A percentile compares a stretch with the other conserved stretches of the same genome.
These are phyloP conservation scores for Tenualosa ilisha DNA, from an alignment of 2,797 vertebrate genomes.

Conservation along the genomic window DNA sequence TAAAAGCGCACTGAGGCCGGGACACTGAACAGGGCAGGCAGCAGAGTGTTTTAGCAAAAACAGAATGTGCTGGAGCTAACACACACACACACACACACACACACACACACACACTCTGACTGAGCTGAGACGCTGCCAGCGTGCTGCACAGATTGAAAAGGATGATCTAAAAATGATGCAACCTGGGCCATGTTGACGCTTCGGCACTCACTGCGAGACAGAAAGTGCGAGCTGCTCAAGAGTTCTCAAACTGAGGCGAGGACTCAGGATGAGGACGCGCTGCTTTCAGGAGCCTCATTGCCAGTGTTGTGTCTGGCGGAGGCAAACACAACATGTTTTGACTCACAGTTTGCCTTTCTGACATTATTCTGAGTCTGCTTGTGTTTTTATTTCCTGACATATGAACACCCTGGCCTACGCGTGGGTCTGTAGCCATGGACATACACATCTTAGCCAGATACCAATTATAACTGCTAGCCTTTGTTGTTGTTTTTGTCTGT, in stretches of 20 bases:
- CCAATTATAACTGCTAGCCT: not conserved
- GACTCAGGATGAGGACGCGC: not conserved
- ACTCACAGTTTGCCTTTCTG: not conserved
- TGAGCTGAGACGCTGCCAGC: not conserved
- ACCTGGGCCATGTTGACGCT: not conserved
- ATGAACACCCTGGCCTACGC: not conserved
- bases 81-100: not conserved
- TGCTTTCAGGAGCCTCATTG: not conserved
- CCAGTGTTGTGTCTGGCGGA: not conserved
- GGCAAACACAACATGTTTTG: not conserved
- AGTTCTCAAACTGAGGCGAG: not conserved
- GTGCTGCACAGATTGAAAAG: not conserved
- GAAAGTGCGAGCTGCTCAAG: not conserved
- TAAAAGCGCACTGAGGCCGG: not conserved
- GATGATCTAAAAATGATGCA: constrained; percentile 21
- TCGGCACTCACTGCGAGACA: not conserved
- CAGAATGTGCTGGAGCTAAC: not conserved
- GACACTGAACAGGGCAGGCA: not conserved
- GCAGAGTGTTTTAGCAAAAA: not conserved
- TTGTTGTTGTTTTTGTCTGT: not conserved
- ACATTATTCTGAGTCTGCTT: not conserved
- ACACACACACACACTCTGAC: not conserved
- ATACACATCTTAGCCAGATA: not conserved
- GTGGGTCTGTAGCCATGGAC: not conserved
- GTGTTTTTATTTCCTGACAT: not conserved